Conservation (phyloP, 2,113 vertebrate species). For the Neogale vison region DNA sequence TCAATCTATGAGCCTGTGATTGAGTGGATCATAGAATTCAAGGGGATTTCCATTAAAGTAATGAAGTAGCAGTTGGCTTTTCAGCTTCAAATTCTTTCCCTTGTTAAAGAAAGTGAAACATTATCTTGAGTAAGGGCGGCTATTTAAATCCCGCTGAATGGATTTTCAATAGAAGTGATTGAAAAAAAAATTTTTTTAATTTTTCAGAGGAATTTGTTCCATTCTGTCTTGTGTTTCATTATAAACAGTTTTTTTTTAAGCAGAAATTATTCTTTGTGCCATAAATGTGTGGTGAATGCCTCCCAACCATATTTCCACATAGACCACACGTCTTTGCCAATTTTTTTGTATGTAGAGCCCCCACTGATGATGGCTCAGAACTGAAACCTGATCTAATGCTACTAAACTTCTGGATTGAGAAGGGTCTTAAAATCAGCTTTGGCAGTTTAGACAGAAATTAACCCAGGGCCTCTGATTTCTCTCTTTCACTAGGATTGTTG, state of each 20-base stretch:
- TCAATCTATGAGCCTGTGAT: neutral
- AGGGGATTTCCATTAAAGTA: conserved; percentile 61
- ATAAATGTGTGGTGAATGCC: conserved; percentile 49
- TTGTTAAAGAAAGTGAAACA: conserved; percentile 65
- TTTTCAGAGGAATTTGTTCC: conserved; percentile 68
- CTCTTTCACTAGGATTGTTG: neutral
- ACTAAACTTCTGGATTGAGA: neutral
- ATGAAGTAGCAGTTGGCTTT: conserved; percentile 61
- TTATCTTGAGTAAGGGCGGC: conserved; percentile 38
- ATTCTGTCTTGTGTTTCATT: conserved; percentile 74
- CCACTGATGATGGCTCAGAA: neutral
- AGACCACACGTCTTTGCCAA: neutral
- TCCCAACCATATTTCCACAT: conserved; percentile 56
- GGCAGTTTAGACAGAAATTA: neutral
- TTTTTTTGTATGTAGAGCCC: neutral
- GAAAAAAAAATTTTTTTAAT: neutral
- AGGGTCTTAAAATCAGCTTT: conserved; percentile 3
- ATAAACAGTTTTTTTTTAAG: conserved; percentile 52
- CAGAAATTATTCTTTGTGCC: conserved; percentile 48
- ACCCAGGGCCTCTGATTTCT: conserved; percentile 14
- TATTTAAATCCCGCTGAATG: conserved; percentile 46
- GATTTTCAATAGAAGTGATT: conserved; percentile 68
- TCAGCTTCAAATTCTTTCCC: conserved; percentile 69
- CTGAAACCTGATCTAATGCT: conserved; percentile 5
- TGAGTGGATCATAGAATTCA: conserved; percentile 37